These are phyloP conservation scores for Diplodus puntazzo DNA, from an alignment of 2,797 vertebrate genomes.

Conservation along the genomic window DNA sequence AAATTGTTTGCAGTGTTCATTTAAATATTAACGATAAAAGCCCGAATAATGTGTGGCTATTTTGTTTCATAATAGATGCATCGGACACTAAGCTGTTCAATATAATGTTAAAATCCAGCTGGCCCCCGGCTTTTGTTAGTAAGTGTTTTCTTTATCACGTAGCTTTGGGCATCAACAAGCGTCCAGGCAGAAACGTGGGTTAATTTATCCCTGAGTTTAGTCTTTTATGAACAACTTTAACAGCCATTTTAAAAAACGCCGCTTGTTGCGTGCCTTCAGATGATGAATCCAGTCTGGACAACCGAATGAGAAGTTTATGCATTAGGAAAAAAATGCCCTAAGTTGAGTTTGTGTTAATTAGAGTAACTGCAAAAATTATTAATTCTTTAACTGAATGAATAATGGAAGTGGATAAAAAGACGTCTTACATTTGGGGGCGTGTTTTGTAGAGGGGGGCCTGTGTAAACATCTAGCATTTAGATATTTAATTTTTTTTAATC, in stretches of 20 bases:
- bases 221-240: neutral
- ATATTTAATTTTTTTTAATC: neutral
- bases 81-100: rapidly evolving
- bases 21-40: neutral
- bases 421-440: neutral
- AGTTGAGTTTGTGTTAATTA: neutral
- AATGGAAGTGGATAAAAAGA: neutral
- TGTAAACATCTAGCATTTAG: neutral
- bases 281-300: neutral
- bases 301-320: neutral
- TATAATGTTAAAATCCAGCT: neutral
- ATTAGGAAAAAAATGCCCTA: neutral
- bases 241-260: neutral
- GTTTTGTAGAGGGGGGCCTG: neutral
- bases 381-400: neutral
- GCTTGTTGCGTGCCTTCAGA: neutral
- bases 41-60: rapidly evolving
- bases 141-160: neutral
- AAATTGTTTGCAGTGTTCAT: neutral
- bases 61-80: neutral
- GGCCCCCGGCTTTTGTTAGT: neutral
- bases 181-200: rapidly evolving
- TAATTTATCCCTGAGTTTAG: constrained; percentile 3
- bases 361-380: neutral
- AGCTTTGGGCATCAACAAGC: neutral